Evolutionary conservation across 2,888 invertebrate species (phyloP).

Genomic region (Papilio demoleus): DNA sequence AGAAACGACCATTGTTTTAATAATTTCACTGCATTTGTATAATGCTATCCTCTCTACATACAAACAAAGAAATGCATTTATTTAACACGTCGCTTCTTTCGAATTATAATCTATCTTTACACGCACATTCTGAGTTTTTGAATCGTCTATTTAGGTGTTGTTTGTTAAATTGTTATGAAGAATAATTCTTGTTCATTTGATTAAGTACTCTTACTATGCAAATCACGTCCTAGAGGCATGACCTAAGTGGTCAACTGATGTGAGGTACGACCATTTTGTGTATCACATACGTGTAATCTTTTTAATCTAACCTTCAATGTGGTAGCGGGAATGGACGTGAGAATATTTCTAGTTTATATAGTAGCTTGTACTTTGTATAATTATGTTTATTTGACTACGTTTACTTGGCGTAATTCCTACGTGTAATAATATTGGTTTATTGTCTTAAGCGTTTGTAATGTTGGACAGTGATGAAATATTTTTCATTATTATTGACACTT

Average conservation of each 20-base stretch:
- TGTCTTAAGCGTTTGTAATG: background rate
- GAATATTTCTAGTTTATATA: conserved; percentile 54
- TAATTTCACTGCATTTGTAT: conserved; percentile 41
- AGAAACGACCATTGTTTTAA: conserved; percentile 42
- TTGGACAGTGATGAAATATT: background rate
- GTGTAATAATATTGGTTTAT: background rate
- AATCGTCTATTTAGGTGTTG: conserved; percentile 25
- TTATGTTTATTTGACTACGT: background rate
- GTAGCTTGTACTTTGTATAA: background rate
- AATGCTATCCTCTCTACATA: conserved; percentile 38
- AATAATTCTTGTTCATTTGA: conserved; percentile 31
- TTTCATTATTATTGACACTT: no score
- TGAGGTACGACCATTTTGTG: conserved; percentile 58
- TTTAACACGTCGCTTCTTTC: conserved; percentile 34
- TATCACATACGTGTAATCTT: conserved; percentile 58
- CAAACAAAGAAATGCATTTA: conserved; percentile 34
- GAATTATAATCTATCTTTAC: conserved; percentile 41
- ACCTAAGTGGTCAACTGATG: conserved; percentile 67
- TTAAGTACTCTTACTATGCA: conserved; percentile 51
- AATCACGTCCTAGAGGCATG: conserved; percentile 59
- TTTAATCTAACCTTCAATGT: conserved; percentile 69
- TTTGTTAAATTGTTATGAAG: conserved; percentile 26
- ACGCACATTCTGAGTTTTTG: conserved; percentile 3
- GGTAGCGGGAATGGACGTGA: conserved; percentile 65
- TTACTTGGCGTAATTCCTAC: background rate